Evolutionary conservation across 2,888 invertebrate species (phyloP).

Genomic region (Chrysolina oricalcia): DNA sequence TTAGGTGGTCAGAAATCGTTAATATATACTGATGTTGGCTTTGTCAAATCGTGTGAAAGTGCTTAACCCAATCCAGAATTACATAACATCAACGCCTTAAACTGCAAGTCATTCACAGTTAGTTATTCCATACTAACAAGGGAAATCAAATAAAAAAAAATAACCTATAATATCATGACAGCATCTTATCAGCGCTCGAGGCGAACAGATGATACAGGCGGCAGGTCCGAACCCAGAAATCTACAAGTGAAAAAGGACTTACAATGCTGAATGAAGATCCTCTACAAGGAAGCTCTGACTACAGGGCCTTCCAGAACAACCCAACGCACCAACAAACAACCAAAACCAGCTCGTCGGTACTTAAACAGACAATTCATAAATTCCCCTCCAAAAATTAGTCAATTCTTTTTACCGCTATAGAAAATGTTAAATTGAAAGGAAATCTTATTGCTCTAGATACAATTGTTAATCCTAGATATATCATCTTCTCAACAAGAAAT

Average conservation of each 20-base stretch:
- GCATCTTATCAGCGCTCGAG: too few relatives aligned
- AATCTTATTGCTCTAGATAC: not conserved
- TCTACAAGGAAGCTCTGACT: not conserved
- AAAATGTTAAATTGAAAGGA: not conserved
- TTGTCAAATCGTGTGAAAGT: too few relatives aligned
- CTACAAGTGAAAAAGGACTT: not conserved
- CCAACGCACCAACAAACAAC: not conserved
- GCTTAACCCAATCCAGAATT: too few relatives aligned
- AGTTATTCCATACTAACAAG: too few relatives aligned
- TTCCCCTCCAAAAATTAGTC: not conserved
- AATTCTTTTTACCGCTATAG: not conserved
- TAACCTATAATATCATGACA: too few relatives aligned
- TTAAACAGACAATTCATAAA: not conserved
- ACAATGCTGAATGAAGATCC: not conserved
- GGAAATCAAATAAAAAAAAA: too few relatives aligned
- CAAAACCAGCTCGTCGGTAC: not conserved
- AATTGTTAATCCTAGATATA: not conserved
- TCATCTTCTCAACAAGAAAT: not conserved
- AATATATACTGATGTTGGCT: too few relatives aligned
- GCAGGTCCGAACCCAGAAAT: slow-evolving; percentile 5
- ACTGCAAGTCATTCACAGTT: too few relatives aligned
- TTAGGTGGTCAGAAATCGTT: too few relatives aligned
- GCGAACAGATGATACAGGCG: not conserved
- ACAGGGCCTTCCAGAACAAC: not conserved
- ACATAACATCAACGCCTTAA: too few relatives aligned